Conservation (phyloP, 2,888 invertebrate species). For the Stenurella melanura region DNA sequence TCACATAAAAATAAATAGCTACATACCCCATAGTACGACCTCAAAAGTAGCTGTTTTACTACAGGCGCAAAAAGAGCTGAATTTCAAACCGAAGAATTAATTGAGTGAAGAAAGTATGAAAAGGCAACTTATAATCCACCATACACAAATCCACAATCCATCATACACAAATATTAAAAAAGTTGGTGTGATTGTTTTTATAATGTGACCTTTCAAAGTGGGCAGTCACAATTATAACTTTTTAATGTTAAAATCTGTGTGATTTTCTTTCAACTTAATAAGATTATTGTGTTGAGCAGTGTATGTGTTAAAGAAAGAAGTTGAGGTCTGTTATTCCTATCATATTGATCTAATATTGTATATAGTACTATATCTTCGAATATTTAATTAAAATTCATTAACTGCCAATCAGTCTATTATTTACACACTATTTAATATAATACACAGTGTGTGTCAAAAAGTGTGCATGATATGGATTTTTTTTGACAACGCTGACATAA, state of each 20-base stretch:
- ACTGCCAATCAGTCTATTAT: background rate
- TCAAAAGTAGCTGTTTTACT: no score
- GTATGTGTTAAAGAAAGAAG: background rate
- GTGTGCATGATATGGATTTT: background rate
- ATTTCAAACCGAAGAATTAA: no score
- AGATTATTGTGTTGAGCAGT: background rate
- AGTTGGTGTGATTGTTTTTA: no score
- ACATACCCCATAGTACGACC: no score
- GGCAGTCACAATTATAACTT: background rate
- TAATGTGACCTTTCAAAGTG: background rate
- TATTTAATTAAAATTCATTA: background rate
- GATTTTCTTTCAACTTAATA: background rate
- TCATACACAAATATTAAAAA: no score
- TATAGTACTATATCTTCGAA: background rate
- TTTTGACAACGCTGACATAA: no score
- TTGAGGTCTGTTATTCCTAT: background rate
- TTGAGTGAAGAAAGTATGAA: no score
- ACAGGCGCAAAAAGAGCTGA: no score
- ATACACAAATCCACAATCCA: no score
- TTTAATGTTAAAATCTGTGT: background rate
- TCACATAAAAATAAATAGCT: no score
- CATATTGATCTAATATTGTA: background rate
- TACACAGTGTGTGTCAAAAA: background rate
- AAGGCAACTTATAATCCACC: no score
- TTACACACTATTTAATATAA: background rate